phyloP scores from a whole-genome alignment of 2,797 vertebrate species.

The Poeciliopsis infans region DNA sequence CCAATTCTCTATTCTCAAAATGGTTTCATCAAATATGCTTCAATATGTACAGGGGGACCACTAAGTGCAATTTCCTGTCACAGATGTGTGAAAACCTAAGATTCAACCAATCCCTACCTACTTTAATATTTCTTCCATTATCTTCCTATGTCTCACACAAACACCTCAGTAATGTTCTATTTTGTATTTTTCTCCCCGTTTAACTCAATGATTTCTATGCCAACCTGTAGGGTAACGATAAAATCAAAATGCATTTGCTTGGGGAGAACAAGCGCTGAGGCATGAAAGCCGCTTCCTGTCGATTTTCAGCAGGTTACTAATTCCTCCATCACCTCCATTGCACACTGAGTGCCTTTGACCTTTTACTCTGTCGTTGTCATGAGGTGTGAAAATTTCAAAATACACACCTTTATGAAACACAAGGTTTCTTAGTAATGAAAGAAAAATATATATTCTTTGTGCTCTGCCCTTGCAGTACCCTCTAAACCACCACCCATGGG shows the following conservation, averaged over 20 bases:
- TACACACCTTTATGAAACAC: constrained; percentile 21
- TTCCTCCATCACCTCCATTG: constrained; percentile 48
- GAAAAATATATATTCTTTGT: constrained; percentile 24
- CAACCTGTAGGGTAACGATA: constrained; percentile 51
- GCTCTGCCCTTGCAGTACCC: constrained; percentile 11
- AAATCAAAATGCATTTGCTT: constrained; percentile 70
- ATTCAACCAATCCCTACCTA: constrained; percentile 42
- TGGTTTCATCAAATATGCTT: constrained; percentile 60
- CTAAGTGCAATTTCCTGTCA: constrained; percentile 31
- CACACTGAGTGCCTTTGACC: constrained; percentile 65
- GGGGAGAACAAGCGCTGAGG: constrained; percentile 56
- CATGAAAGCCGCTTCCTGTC: constrained; percentile 57
- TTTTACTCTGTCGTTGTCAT: constrained; percentile 60
- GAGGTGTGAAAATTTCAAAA: constrained; percentile 45
- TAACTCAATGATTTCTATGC: constrained; percentile 49
- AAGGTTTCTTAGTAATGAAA: constrained; percentile 5
- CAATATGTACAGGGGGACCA: constrained; percentile 62
- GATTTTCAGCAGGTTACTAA: constrained; percentile 59
- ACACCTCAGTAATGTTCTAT: constrained; percentile 24
- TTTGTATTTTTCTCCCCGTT: constrained; percentile 15
- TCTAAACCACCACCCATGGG: constrained; percentile 13
- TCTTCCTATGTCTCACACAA: constrained; percentile 36
- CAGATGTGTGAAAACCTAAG: constrained; percentile 32
- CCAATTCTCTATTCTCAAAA: constrained; percentile 60
- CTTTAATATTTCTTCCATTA: constrained; percentile 45